phyloP scores from a whole-genome alignment of 2,888 invertebrate species.

The Gerris lacustris region DNA sequence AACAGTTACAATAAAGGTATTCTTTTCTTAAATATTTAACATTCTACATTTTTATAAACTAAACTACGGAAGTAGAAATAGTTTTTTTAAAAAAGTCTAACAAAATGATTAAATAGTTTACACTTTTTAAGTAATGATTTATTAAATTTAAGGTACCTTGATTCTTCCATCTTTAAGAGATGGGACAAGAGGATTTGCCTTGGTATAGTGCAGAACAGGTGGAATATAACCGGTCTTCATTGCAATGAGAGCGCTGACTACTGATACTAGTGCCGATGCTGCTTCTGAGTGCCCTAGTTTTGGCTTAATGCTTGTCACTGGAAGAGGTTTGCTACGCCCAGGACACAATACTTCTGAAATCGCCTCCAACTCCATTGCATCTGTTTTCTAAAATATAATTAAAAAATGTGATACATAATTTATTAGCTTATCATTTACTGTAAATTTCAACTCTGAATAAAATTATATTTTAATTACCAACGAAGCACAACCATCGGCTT shows the following conservation, averaged over 20 bases:
- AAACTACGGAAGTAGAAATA: too few species aligned
- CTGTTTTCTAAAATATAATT: constrained; percentile 23
- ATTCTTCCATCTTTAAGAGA: constrained; percentile 29
- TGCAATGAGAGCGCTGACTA: constrained; percentile 38
- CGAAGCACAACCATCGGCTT: constrained; percentile 28
- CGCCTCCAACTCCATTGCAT: constrained; percentile 27
- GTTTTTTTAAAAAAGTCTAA: too few species aligned
- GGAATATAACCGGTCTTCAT: constrained; percentile 32
- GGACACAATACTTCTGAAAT: constrained; percentile 24
- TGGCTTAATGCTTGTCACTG: constrained; percentile 48
- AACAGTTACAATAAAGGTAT: background rate
- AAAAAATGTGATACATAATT: too few species aligned
- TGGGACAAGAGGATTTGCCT: constrained; percentile 29
- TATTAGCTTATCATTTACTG: too few species aligned
- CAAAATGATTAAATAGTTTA: too few species aligned
- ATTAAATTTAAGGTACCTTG: constrained; percentile 24
- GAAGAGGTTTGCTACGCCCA: constrained; percentile 36
- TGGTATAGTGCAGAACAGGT: constrained; percentile 31
- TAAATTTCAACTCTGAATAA: too few species aligned
- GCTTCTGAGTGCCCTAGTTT: constrained; percentile 51
- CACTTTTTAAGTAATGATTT: too few species aligned
- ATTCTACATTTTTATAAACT: too few species aligned
- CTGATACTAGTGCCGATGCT: constrained; percentile 37
- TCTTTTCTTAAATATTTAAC: too few species aligned
- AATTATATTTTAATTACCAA: constrained; percentile 20